Conservation (phyloP, 2,797 vertebrate species). For the Hypotaenidia okinawae region DNA sequence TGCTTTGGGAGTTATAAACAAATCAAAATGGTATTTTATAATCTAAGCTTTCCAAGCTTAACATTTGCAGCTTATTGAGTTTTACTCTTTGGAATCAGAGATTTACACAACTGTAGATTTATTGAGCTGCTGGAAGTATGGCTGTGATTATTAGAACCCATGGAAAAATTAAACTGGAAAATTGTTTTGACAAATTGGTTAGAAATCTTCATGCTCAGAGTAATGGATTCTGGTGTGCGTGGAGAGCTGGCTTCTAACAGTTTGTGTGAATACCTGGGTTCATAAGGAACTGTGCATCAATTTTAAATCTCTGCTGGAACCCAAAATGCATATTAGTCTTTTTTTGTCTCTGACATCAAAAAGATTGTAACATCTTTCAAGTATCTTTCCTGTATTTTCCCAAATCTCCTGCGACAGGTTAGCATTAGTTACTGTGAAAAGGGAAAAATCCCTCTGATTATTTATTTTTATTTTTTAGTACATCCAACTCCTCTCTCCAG, state of each 20-base stretch:
- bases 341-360: neutral
- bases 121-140: neutral
- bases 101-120: neutral
- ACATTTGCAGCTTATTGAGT: neutral
- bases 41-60: neutral
- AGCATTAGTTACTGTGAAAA: neutral
- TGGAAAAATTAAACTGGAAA: neutral
- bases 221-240: neutral
- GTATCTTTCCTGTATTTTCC: neutral
- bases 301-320: constrained; percentile 30
- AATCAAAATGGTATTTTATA: neutral
- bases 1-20: neutral
- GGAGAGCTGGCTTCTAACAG: neutral
- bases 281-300: neutral
- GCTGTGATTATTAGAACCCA: neutral
- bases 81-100: neutral
- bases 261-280: neutral
- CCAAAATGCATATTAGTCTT: neutral
- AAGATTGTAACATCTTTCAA: neutral
- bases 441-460: neutral
- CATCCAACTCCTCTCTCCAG: neutral
- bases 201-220: neutral
- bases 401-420: neutral
- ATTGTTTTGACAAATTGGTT: constrained; percentile 26
- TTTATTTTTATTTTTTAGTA: neutral